Base-by-base conservation (phyloP, 2,888 invertebrate species). In the Conistra vaccinii region DNA sequence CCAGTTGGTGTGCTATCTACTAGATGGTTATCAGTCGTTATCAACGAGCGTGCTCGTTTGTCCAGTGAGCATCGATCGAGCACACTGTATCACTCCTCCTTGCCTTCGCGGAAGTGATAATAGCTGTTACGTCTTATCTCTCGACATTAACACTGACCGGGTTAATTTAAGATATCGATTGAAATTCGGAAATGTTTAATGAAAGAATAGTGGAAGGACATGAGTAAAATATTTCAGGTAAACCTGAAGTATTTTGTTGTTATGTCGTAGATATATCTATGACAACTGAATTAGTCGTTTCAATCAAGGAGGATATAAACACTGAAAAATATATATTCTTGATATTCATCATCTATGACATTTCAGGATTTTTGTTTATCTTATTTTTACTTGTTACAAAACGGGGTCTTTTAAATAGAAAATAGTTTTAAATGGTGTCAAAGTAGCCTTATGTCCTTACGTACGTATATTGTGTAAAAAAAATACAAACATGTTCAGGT, bases 11-110 rank as follows among this genome's bases (percentile, higher is more conserved):
- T 89, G 89, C 86, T 94, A 95, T 95, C 95, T 91, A 77, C 80
- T 85, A 90, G 93, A 94, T 94, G 85, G 81, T 90, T 93, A 95
- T 96, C 95, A 91, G 82, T 69, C 69, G 87, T 89, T 93, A 94
- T 94, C 94, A 90, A 84, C 76, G 90, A 90, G 91, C 95, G 95
- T 95, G 95, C 91, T 89, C 85, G 79, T 84, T 87, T 87, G 89
- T 84, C 85, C 90, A 85, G 81, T 72, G 85, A 85, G 88, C 85
- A 91, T 92, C 91, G 92, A 91, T 91, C 89, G 90, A 81, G 80
- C 79, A 84, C 80, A 79, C 83, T 83, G 83, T 90, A 88, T 91
- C 90, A 84, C 76, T 83, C 78, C 76, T 83, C 78, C 85, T 78
- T 78, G 80, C 81, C 69, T 85, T 85, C 86, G 77, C 90, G 91